Conservation (phyloP, 2,113 vertebrate genomes). For the Orientallactaga bullata region DNA sequence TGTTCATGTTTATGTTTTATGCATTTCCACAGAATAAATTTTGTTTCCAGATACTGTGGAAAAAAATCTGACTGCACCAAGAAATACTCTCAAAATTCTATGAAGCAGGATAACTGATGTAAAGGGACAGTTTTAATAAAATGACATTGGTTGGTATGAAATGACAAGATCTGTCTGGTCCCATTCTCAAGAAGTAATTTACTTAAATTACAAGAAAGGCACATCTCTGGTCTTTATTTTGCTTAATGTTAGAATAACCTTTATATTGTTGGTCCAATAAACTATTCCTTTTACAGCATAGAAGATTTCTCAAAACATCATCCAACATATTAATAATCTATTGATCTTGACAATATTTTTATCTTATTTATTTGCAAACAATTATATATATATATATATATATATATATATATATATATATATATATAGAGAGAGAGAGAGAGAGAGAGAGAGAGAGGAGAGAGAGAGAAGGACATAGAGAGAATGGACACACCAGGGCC, state of each 20-base stretch:
- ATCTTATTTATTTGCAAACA: no score
- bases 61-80: neutral
- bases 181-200: constrained; percentile 24
- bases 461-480: no score
- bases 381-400: no score
- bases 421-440: no score
- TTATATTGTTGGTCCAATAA: neutral
- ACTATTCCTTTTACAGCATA: neutral
- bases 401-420: no score
- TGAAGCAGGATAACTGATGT: neutral
- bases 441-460: no score
- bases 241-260: neutral
- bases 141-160: neutral
- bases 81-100: neutral
- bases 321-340: no score
- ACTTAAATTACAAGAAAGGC: constrained; percentile 2
- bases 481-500: no score
- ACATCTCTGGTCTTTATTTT: constrained; percentile 32
- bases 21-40: neutral
- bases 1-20: neutral
- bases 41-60: neutral
- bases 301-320: neutral
- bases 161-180: neutral
- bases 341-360: no score
- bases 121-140: constrained; percentile 15